Evolutionary conservation across 2,888 invertebrate genomes (phyloP).

Genomic region (Cistogaster globosa): DNA sequence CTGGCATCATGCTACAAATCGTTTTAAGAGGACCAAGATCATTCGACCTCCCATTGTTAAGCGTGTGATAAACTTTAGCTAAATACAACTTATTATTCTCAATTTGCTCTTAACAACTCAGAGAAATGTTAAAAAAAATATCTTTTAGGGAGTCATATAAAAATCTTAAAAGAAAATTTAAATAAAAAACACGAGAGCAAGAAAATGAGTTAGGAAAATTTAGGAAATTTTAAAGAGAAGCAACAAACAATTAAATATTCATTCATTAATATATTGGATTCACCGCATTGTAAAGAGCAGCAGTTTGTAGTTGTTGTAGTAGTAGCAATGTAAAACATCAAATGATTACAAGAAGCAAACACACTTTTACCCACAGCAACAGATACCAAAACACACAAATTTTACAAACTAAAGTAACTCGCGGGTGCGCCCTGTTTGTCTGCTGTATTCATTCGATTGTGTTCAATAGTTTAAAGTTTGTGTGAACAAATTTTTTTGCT

Average conservation of each 20-base stretch:
- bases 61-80: constrained; percentile 1
- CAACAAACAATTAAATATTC: constrained; percentile 25
- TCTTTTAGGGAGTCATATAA: constrained; percentile 11
- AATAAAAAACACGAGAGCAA: constrained; percentile 5
- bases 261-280: constrained; percentile 19
- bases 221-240: constrained; percentile 35
- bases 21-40: neutral
- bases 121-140: constrained; percentile 38
- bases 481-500: constrained; percentile 35
- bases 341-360: constrained; percentile 48
- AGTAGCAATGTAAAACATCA: constrained; percentile 8
- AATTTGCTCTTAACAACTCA: constrained; percentile 54
- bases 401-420: constrained; percentile 75
- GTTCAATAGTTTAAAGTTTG: constrained; percentile 45
- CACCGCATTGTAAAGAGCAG: constrained; percentile 4
- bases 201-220: constrained; percentile 33
- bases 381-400: constrained; percentile 16
- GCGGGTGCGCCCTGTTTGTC: constrained; percentile 79
- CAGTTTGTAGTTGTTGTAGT: neutral
- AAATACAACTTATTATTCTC: constrained; percentile 27
- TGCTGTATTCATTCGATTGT: constrained; percentile 46
- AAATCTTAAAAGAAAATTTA: constrained; percentile 40
- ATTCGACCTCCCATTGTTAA: constrained; percentile 1
- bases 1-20: constrained; percentile 16
- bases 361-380: constrained; percentile 63